Conservation (phyloP, 2,888 invertebrate genomes). For the Mythimna lalbum region DNA sequence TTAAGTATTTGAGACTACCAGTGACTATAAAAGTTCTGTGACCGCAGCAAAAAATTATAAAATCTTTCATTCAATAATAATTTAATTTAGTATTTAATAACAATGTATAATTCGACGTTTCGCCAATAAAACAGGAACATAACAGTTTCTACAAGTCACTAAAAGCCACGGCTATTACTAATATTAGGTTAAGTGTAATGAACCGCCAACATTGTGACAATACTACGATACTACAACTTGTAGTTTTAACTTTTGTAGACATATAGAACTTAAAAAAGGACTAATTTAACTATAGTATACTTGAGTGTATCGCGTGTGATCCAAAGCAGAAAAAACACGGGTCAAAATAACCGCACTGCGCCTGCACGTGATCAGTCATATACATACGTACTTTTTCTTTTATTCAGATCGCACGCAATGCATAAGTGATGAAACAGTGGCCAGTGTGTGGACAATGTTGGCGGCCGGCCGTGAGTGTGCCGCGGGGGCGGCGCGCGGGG, state of each 20-base stretch:
- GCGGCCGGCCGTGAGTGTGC: conserved; percentile 36
- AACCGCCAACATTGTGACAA: conserved; percentile 54
- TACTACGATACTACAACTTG: conserved; percentile 11
- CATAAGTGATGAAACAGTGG: background rate
- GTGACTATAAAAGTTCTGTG: conserved; percentile 49
- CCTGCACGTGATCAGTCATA: background rate
- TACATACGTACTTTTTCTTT: background rate
- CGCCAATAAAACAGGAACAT: conserved; percentile 57
- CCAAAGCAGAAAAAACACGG: conserved; percentile 13
- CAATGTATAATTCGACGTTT: conserved; percentile 39
- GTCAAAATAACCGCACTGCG: background rate
- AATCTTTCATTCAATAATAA: conserved; percentile 37
- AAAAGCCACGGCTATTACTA: conserved; percentile 54
- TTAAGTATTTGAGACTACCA: conserved; percentile 44
- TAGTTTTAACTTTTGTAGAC: background rate
- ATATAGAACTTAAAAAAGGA: conserved; percentile 4
- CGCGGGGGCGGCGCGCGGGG: conserved; percentile 29
- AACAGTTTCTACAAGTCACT: conserved; percentile 63
- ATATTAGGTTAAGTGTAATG: conserved; percentile 32
- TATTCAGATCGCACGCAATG: conserved; percentile 16
- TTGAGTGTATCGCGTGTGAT: conserved; percentile 14
- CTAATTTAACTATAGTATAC: conserved; percentile 6
- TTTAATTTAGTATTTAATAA: conserved; percentile 34
- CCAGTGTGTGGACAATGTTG: conserved; percentile 39
- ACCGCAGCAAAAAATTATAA: conserved; percentile 22